Evolutionary conservation across 2,888 invertebrate species (phyloP), one percentile per base, ranked within the genome.

Genomic region (Belgica antarctica): DNA sequence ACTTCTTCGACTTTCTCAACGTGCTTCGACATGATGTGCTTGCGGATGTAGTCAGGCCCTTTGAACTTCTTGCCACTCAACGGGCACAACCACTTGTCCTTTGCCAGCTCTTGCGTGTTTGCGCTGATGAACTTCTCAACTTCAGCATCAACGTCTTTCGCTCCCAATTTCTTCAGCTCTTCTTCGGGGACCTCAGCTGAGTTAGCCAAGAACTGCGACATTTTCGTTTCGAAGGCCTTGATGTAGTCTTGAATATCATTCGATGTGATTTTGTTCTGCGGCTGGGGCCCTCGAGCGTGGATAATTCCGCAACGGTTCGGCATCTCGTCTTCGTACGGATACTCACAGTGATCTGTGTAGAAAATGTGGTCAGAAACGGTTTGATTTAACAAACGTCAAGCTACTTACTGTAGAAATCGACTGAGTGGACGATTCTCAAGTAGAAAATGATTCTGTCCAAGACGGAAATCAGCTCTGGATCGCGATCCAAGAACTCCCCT

Each of bases 311-410:
- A 96, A 36, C 96, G 86, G 80, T 99, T 98, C 0, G 99, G 99
- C 99, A 99, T 99, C 80, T 97, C 96, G 78, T 99, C 99, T 80
- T 99, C 99, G 76, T 96, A 96, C 0, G 97, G 96, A 81, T 99
- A 99, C 77, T 99, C 98, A 77, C 95, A 96, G 77, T 96, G 96
- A 81, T 97, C 41, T 96, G 78, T 97, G 96, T 65, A 96, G 89
- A 0, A 95, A 96, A 78, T 97, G n/a, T n/a, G n/a, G n/a, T n/a
- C n/a, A n/a, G n/a, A n/a, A n/a, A n/a, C n/a, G n/a, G n/a, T n/a
- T n/a, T 24, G 8, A 57, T 19, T 25, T 96, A 95, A 76, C 92
- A 92, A 77, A 93, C 31, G 10, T 31, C 10, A 93, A 79, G 94
- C 19, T 25, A 63, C 63, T 63, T 41, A 63, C 63, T 97, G 82